Evolutionary conservation across 2,888 invertebrate species (phyloP).

Genomic region (Agrenia bidenticulata): DNA sequence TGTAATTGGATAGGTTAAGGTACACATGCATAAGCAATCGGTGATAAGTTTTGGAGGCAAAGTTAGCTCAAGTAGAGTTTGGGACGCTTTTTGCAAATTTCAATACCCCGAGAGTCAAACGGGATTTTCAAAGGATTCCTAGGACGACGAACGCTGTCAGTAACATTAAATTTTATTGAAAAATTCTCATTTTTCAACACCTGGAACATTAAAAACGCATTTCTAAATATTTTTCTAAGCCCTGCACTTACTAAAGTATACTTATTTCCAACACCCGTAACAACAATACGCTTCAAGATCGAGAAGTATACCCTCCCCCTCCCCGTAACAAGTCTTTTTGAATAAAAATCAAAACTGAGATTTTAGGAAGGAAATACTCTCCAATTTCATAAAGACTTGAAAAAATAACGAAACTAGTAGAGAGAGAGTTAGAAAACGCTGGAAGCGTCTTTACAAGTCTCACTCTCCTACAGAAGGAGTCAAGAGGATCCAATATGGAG

Average conservation of each 20-base stretch:
- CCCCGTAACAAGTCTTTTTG: constrained; percentile 16
- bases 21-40: background rate
- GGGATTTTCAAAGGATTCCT: constrained; percentile 17
- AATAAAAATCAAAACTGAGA: background rate
- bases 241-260: constrained; percentile 17
- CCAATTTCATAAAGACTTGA: too few relatives aligned
- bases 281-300: constrained; percentile 8
- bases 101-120: constrained; percentile 13
- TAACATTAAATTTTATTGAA: constrained; percentile 13
- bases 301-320: constrained; percentile 9
- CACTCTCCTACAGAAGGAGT: background rate
- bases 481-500: constrained; percentile 8
- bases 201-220: constrained; percentile 17
- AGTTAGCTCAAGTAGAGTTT: background rate
- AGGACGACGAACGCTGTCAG: constrained; percentile 16
- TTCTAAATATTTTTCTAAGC: constrained; percentile 13
- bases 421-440: background rate
- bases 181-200: constrained; percentile 14
- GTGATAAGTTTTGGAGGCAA: constrained; percentile 11
- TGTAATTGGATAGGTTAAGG: background rate
- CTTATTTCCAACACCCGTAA: constrained; percentile 16
- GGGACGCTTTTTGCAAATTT: constrained; percentile 18
- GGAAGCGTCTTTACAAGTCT: background rate
- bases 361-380: background rate
- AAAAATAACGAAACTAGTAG: background rate